These are phyloP conservation scores for Drosophila buzzatii DNA, from an alignment of 2,888 invertebrate species.

Conservation along the genomic window DNA sequence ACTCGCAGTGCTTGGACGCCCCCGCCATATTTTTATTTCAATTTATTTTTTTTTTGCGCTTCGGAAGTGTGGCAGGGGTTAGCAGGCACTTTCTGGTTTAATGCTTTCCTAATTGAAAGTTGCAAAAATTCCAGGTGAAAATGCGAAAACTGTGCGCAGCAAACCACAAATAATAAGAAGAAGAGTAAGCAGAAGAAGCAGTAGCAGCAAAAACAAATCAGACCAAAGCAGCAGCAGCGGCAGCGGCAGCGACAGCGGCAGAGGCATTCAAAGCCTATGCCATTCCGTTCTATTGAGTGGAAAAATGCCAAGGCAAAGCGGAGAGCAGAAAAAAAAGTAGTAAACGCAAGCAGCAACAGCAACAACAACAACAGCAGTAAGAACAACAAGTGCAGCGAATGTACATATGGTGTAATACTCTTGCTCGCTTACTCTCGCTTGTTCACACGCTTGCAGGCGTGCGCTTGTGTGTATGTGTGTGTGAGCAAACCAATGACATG, in stretches of 20 bases:
- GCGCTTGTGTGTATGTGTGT: slow-evolving; percentile 14
- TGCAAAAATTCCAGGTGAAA: slow-evolving; percentile 62
- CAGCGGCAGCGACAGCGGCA: background rate
- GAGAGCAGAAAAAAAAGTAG: slow-evolving; percentile 1
- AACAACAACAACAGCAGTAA: slow-evolving; percentile 16
- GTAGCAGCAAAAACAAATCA: slow-evolving; percentile 18
- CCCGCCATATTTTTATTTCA: slow-evolving; percentile 8
- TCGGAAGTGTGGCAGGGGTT: too few relatives aligned
- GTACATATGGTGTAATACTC: slow-evolving; percentile 19
- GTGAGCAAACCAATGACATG: slow-evolving; percentile 30
- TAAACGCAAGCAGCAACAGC: slow-evolving; percentile 8
- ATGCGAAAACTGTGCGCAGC: slow-evolving; percentile 50
- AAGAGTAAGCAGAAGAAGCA: slow-evolving; percentile 17
- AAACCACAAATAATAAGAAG: slow-evolving; percentile 72
- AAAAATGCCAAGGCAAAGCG: slow-evolving; percentile 60
- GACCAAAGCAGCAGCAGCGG: slow-evolving; percentile 15
- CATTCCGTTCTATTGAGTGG: slow-evolving; percentile 65
- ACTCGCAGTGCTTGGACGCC: slow-evolving; percentile 13
- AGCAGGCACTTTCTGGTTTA: slow-evolving; percentile 70
- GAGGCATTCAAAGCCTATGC: slow-evolving; percentile 44
- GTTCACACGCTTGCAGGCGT: background rate
- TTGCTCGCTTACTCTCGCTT: slow-evolving; percentile 1
- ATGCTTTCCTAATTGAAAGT: slow-evolving; percentile 81
- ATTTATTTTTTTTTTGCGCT: background rate
- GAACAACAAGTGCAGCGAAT: slow-evolving; percentile 37